Evolutionary conservation across 2,797 vertebrate species (phyloP).

Genomic region (Setipinna tenuifilis): DNA sequence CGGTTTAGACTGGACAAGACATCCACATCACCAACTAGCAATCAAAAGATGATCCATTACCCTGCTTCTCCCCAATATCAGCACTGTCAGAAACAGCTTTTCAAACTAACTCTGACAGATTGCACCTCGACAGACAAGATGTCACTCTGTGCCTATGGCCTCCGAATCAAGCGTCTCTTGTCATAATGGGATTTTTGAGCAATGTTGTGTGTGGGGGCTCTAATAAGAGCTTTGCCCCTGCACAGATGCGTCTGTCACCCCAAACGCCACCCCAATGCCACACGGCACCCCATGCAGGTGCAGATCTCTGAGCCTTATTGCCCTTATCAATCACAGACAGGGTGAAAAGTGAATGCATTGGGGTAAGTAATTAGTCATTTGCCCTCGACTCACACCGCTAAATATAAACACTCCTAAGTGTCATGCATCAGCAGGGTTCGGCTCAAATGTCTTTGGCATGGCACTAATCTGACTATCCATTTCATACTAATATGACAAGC

Average conservation of each 20-base stretch:
- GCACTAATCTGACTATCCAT: constrained; percentile 55
- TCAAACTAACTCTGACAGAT: constrained; percentile 14
- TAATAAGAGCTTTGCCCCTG: background rate
- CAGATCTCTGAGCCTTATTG: constrained; percentile 55
- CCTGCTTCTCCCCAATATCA: constrained; percentile 11
- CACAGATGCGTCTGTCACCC: constrained; percentile 1
- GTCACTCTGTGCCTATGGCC: background rate
- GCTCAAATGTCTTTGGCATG: constrained; percentile 44
- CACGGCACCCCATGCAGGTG: background rate
- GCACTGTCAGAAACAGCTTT: constrained; percentile 21
- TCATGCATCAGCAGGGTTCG: constrained; percentile 48
- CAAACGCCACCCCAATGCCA: too few species aligned
- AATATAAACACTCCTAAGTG: constrained; percentile 46
- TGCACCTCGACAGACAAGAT: background rate
- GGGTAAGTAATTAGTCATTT: constrained; percentile 43
- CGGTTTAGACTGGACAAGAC: constrained; percentile 39
- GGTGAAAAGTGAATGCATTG: constrained; percentile 52
- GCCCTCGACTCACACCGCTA: constrained; percentile 48
- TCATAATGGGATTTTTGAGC: constrained; percentile 38
- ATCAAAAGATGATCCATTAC: constrained; percentile 50
- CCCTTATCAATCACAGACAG: constrained; percentile 54
- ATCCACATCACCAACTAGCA: constrained; percentile 28
- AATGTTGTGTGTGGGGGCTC: background rate
- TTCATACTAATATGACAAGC: constrained; percentile 57
- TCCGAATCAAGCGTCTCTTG: background rate